Base-by-base conservation (phyloP, 2,797 vertebrate genomes). In the Stomatorhinus walkeri region DNA sequence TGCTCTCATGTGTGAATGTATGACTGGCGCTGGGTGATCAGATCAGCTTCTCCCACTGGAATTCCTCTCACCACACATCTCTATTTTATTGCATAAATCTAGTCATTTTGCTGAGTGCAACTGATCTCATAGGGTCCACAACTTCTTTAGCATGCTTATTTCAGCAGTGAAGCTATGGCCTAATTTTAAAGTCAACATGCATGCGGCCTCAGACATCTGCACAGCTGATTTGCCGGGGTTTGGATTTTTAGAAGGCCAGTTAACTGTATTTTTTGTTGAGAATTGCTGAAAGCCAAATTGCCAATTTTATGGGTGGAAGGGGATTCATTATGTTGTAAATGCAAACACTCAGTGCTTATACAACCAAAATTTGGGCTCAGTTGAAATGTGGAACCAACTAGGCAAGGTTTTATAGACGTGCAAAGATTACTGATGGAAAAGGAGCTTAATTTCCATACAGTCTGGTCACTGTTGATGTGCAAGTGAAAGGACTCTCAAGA, bases 51-150 rank as follows among this genome's bases (percentile, higher is more conserved):
- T 89, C 88, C 54, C 32, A 6, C 12, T 48, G 46, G 88, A 89
- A 43, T 56, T 28, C 52, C 40, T 46, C n/a, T 28, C 16, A 7
- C 9, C 87, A 87, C 0, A 46, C 8, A 81, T 19, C 24, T 40
- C 19, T 28, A 1, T 40, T 88, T 89, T 85, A 61, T 61, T 89
- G 88, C 79, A 32, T 85, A 64, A 46, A 89, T 89, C 59, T 22
- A n/a, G 32, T 24, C 59, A 89, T 89, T 89, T 89, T 59, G 4
- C 40, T 51, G 51, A 85, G 84, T 85, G 85, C 48, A 68, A 49
- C 43, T 64, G 88, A 85, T 85, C 36, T 85, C 8, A 40, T 32
- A 85, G 81, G 54, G 51, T 85, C 79, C 79, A 28, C 36, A 83
- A 48, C 52, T 68, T 56, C 56, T 49, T 89, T 59, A 16, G 54